phyloP scores from a whole-genome alignment of 2,797 vertebrate species.

The Rhinatrema bivittatum region DNA sequence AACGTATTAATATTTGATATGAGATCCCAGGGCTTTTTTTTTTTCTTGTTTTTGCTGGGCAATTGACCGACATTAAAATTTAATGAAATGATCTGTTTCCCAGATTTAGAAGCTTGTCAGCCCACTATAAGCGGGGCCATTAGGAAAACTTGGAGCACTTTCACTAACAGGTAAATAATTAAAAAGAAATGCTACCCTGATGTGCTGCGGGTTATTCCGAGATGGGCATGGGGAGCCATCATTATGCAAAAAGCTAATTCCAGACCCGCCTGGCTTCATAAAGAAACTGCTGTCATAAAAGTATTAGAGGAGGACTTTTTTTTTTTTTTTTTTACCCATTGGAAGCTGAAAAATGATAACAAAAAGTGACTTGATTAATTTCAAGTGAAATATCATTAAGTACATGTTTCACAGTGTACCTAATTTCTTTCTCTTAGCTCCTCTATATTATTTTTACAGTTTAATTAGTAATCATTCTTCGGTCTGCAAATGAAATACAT shows the following conservation, averaged over 20 bases:
- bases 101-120: slow-evolving; percentile 20
- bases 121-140: slow-evolving; percentile 14
- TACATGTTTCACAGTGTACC: neutral
- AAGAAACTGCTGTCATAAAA: too few relatives aligned
- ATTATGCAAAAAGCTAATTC: too few relatives aligned
- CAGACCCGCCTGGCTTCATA: too few relatives aligned
- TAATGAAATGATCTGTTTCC: slow-evolving; percentile 39
- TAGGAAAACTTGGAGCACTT: slow-evolving; percentile 20
- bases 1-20: slow-evolving; percentile 62
- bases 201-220: neutral
- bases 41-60: slow-evolving; percentile 36
- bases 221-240: neutral
- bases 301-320: too few relatives aligned
- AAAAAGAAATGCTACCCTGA: slow-evolving; percentile 4
- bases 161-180: slow-evolving; percentile 34
- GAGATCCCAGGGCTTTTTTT: slow-evolving; percentile 9
- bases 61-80: slow-evolving; percentile 46
- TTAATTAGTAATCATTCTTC: too few relatives aligned
- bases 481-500: too few relatives aligned
- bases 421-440: neutral
- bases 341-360: neutral
- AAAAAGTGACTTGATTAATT: neutral
- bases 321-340: too few relatives aligned
- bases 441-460: too few relatives aligned
- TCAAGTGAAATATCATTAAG: neutral